These are phyloP conservation scores for Catagonus wagneri DNA, from an alignment of 2,113 vertebrate genomes.

Conservation along the genomic window DNA sequence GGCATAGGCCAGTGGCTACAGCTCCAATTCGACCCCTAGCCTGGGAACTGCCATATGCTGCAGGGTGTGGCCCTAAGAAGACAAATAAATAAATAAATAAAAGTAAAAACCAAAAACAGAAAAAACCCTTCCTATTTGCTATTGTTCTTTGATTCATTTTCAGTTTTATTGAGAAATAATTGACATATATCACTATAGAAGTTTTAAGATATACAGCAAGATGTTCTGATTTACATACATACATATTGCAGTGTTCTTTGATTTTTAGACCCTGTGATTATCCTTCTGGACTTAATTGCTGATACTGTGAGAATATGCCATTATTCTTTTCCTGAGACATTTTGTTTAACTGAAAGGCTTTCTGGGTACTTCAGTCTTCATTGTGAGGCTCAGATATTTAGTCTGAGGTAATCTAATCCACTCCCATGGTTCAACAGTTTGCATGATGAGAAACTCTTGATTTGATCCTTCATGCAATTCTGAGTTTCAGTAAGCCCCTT, in stretches of 20 bases:
- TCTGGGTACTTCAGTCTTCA: background rate
- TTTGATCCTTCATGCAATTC: background rate
- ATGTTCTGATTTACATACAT: background rate
- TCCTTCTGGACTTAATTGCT: background rate
- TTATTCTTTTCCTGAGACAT: background rate
- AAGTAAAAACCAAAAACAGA: no score
- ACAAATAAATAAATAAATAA: no score
- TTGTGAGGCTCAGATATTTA: background rate
- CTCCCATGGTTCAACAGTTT: background rate
- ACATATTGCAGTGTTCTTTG: background rate
- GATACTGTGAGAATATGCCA: background rate
- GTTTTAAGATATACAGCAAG: background rate
- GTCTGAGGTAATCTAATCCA: background rate
- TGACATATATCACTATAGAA: background rate
- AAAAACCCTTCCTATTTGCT: background rate
- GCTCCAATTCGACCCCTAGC: no score
- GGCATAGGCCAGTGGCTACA: no score
- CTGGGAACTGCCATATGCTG: no score
- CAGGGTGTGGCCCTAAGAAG: no score
- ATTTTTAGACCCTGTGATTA: background rate
- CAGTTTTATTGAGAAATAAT: background rate
- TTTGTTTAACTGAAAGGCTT: background rate
- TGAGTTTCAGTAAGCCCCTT: background rate
- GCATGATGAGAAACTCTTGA: background rate
- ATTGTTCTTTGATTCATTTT: conserved; percentile 9